phyloP scores from a whole-genome alignment of 2,797 vertebrate genomes.

The Coluber constrictor region DNA sequence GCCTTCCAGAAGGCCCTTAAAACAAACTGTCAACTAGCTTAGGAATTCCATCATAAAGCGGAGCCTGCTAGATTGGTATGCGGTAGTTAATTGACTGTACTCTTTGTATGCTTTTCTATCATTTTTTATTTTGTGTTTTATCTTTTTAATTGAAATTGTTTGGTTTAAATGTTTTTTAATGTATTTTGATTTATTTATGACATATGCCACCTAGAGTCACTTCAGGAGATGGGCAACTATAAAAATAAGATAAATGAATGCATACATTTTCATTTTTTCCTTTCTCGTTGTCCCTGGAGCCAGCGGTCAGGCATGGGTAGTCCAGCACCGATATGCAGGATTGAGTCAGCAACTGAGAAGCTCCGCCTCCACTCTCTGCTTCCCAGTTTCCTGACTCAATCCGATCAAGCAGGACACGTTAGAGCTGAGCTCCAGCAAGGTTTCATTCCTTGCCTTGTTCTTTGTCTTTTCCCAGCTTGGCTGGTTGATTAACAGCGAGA shows the following conservation, averaged over 20 bases:
- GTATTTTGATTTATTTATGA: neutral
- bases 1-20: neutral
- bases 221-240: neutral
- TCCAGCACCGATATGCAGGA: no score
- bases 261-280: neutral
- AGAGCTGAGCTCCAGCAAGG: no score
- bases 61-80: neutral
- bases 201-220: neutral
- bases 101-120: neutral
- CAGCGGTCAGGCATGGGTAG: no score
- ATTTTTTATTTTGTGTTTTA: neutral
- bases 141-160: neutral
- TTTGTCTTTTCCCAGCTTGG: no score
- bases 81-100: neutral
- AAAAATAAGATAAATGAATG: neutral
- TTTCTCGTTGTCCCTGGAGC: no score
- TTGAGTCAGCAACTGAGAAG: no score
- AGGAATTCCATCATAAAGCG: neutral
- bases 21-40: neutral
- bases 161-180: neutral
- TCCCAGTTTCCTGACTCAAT: no score
- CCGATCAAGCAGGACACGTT: no score
- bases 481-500: no score
- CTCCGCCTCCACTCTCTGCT: no score
- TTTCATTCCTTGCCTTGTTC: no score